Evolutionary conservation across 2,113 vertebrate genomes (phyloP).

Genomic region (Oryzias celebensis): DNA sequence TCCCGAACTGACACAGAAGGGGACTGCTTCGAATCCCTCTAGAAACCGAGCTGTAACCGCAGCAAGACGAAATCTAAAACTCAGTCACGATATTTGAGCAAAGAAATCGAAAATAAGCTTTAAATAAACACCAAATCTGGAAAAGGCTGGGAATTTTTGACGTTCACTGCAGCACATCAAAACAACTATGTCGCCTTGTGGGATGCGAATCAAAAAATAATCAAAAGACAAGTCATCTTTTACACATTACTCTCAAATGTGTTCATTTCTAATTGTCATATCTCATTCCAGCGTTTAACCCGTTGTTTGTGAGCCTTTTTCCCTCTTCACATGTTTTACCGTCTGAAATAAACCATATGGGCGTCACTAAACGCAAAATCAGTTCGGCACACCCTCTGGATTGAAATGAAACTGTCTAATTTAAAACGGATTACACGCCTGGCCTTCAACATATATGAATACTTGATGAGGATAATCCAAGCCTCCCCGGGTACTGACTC

Average conservation of each 20-base stretch:
- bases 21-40: slow-evolving; percentile 57
- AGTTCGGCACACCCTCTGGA: not conserved
- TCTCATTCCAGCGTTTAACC: slow-evolving; percentile 9
- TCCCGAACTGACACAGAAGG: slow-evolving; percentile 77
- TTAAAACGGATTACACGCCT: slow-evolving; percentile 31
- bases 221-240: not conserved
- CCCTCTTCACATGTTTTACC: slow-evolving; percentile 36
- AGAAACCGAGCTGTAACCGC: not conserved
- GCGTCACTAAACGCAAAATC: slow-evolving; percentile 10
- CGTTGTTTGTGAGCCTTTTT: slow-evolving; percentile 2
- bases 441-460: slow-evolving; percentile 49
- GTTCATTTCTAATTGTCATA: not conserved
- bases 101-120: not conserved
- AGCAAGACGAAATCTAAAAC: not conserved
- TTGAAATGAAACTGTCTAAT: slow-evolving; percentile 22
- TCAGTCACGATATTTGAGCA: not conserved
- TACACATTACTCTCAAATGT: not conserved
- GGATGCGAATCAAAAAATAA: slow-evolving; percentile 5
- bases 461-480: slow-evolving; percentile 39
- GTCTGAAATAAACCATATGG: slow-evolving; percentile 25
- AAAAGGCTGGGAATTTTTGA: slow-evolving; percentile 47
- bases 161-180: slow-evolving; percentile 69
- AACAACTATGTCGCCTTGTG: slow-evolving; percentile 48
- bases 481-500: slow-evolving; percentile 68
- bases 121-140: slow-evolving; percentile 20